Evolutionary conservation across 2,113 vertebrate genomes (phyloP).

Genomic region (Phoenicopterus ruber): DNA sequence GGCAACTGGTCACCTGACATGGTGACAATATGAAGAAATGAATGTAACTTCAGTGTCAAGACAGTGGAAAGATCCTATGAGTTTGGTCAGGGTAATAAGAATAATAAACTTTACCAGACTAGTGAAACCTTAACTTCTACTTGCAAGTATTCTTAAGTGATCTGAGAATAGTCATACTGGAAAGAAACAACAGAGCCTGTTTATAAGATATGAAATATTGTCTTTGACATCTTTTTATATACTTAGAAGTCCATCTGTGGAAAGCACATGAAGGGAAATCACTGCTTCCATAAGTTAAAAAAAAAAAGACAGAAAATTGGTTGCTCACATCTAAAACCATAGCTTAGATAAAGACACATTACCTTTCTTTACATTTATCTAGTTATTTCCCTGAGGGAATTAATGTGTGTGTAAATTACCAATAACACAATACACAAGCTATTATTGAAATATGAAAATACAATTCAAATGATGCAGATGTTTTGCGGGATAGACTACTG

Average conservation of each 20-base stretch:
- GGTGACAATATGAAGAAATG: not conserved
- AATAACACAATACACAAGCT: not conserved
- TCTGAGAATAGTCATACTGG: not conserved
- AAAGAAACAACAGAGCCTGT: not conserved
- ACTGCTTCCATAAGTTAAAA: not conserved
- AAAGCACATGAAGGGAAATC: not conserved
- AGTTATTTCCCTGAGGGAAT: not conserved
- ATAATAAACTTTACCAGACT: not conserved
- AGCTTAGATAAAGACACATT: not conserved
- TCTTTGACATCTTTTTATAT: not conserved
- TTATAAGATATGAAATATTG: not conserved
- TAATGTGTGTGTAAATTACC: not conserved
- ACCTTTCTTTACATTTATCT: not conserved
- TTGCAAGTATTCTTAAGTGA: not conserved
- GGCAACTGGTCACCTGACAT: not conserved
- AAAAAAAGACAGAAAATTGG: not conserved
- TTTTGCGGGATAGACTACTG: not conserved
- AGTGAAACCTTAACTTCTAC: not conserved
- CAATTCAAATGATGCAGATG: fast-evolving
- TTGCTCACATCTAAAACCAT: not conserved
- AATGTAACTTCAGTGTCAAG: not conserved
- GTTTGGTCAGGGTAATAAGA: not conserved
- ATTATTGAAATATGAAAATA: not conserved
- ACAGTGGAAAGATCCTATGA: not conserved
- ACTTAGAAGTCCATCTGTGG: not conserved